These are phyloP conservation scores for Cheirogaleus medius DNA, from an alignment of 2,113 vertebrate species.

Conservation along the genomic window DNA sequence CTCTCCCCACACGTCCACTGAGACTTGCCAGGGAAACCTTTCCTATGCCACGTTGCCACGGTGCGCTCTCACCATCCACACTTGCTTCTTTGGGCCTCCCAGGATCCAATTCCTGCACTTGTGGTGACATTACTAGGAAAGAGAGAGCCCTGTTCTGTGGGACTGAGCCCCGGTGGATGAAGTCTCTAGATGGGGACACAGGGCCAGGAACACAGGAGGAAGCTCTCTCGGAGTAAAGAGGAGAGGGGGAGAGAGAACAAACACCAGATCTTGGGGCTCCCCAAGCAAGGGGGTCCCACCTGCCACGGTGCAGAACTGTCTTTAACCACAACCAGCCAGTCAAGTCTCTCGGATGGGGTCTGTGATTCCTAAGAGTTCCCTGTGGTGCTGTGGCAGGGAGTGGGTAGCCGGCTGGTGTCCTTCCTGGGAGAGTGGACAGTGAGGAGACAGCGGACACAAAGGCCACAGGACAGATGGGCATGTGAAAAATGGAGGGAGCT, in stretches of 20 bases:
- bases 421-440: not conserved
- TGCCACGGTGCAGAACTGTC: not conserved
- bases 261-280: not conserved
- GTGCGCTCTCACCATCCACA: not conserved
- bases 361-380: not conserved
- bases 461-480: not conserved
- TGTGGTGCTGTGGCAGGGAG: not conserved
- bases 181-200: not conserved
- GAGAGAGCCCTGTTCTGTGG: not conserved
- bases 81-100: not conserved
- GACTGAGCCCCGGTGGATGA: not conserved
- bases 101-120: not conserved
- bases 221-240: not conserved
- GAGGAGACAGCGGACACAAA: not conserved
- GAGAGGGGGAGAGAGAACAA: not conserved
- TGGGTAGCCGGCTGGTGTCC: not conserved
- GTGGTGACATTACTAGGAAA: not conserved
- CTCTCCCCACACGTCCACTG: not conserved
- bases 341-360: too few species aligned
- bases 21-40: not conserved
- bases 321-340: not conserved
- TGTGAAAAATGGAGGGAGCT: not conserved
- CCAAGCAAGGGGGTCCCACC: not conserved
- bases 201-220: not conserved
- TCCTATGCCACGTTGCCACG: not conserved